These are phyloP conservation scores for Luffia ferchaultella DNA, from an alignment of 2,888 invertebrate species.

Conservation along the genomic window DNA sequence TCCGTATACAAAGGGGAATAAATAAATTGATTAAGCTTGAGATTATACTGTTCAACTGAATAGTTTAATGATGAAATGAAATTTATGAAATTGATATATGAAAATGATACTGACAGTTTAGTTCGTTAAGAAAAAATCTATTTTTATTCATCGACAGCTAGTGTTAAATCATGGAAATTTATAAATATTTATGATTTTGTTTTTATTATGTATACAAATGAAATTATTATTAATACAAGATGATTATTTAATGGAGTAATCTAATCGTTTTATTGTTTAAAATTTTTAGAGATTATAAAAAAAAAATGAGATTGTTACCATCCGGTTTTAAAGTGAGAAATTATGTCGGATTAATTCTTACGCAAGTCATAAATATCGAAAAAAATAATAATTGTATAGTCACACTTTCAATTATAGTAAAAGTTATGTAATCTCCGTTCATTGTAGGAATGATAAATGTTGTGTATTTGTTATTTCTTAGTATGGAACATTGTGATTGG, in stretches of 20 bases:
- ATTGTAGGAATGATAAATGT: not conserved
- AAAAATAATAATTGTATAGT: constrained; percentile 40
- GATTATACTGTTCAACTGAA: not conserved
- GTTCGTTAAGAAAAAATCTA: not conserved
- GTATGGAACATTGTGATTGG: not conserved
- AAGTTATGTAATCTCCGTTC: not conserved
- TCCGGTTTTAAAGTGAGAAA: constrained; percentile 16
- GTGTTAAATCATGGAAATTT: not conserved
- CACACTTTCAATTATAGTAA: constrained; percentile 19
- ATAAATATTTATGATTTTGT: not conserved
- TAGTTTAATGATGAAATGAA: not conserved
- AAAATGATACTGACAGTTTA: not conserved
- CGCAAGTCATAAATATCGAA: constrained; percentile 3
- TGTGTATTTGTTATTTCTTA: not conserved
- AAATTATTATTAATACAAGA: not conserved
- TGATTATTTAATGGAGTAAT: not conserved
- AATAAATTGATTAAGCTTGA: not conserved
- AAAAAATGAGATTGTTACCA: constrained; percentile 63
- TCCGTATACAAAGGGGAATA: constrained; percentile 20
- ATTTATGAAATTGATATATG: not conserved
- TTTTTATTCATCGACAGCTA: not conserved
- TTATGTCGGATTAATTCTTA: not conserved
- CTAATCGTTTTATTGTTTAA: not conserved
- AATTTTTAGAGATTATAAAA: constrained; percentile 47
- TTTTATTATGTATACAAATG: not conserved